These are phyloP conservation scores for Catostylus mosaicus DNA, from an alignment of 30 jellyfish, hydroid and myxozoan species.

Conservation along the genomic window DNA sequence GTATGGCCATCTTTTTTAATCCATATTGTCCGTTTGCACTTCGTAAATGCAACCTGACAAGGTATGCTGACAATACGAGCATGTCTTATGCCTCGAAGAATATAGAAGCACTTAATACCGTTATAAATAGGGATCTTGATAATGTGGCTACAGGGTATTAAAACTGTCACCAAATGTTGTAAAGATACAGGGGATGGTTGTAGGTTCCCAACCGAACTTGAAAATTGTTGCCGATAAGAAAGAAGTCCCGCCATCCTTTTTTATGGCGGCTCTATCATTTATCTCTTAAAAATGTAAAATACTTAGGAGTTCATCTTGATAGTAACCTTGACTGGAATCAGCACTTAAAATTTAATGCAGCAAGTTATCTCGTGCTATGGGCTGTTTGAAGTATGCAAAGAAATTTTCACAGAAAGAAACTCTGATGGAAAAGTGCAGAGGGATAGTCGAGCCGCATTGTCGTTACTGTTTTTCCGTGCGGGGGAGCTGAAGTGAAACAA, in stretches of 20 bases:
- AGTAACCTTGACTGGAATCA: neutral
- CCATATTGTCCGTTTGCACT: too few species aligned
- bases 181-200: slow-evolving; percentile 5
- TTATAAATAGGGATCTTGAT: slow-evolving; percentile 1
- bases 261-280: neutral
- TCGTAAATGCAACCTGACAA: too few species aligned
- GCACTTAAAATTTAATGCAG: neutral
- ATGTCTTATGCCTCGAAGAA: slow-evolving; percentile 4
- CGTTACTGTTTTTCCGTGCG: slow-evolving; percentile 18
- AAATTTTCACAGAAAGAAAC: neutral
- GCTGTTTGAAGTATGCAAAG: slow-evolving; percentile 1
- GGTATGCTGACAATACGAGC: slow-evolving; percentile 10
- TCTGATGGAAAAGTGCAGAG: slow-evolving; percentile 10
- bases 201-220: slow-evolving; percentile 3
- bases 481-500: slow-evolving; percentile 8
- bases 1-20: too few species aligned
- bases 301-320: slow-evolving; percentile 2
- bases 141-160: slow-evolving; percentile 7
- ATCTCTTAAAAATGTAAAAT: neutral
- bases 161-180: slow-evolving; percentile 6
- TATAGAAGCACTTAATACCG: neutral
- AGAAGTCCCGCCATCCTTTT: neutral
- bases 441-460: slow-evolving; percentile 24
- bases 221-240: neutral
- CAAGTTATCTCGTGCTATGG: slow-evolving; percentile 4